Base-by-base conservation (phyloP, 2,888 invertebrate genomes). In the Drosophila histrio region DNA sequence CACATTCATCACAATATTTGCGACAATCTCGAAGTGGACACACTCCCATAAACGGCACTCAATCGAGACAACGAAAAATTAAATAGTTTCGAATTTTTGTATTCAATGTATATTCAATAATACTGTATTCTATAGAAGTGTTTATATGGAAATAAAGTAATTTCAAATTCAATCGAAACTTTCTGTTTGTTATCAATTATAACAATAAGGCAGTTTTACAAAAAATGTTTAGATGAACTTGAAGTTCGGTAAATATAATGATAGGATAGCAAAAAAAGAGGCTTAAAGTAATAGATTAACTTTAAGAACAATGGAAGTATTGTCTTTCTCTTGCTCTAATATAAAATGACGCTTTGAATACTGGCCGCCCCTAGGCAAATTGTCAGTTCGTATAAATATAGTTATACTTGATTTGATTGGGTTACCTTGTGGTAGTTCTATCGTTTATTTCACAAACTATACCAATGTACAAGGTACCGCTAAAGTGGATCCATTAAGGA, bases 1-100 rank as follows among this genome's bases (percentile, higher is more conserved):
- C 53, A 63, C 1, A 89, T 89, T 17, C 75, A 67, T 3, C 58
- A 64, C 28, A 47, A 66, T 7, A 54, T 13, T 2, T 89, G 88
- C 39, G 24, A 36, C 9, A 79, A 79, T 8, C 1, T 36, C 9
- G 8, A 38, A 36, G 15, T 13, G 6, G 36, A 52, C 9, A 8
- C 17, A 6, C 7, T 39, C 13, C 52, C 26, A 19, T 39, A 9
- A 28, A 3, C 19, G 6, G 26, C 8, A 7, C 9, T 13, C 4
- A 26, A 24, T 17, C 5, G 19, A 26, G 17, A 24, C 6, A 9
- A 17, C 7, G 24, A 24, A 24, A n/a, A 1, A 7, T 47, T 34
- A 11, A 47, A 22, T 22, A 9, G 13, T 5, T 21, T 7, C 11
- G 5, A 8, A 17, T 9, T 38, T 4, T 39, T 13, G 21, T 22